These are phyloP conservation scores for Carduelis carduelis DNA, from an alignment of 2,797 vertebrate species.

Conservation along the genomic window DNA sequence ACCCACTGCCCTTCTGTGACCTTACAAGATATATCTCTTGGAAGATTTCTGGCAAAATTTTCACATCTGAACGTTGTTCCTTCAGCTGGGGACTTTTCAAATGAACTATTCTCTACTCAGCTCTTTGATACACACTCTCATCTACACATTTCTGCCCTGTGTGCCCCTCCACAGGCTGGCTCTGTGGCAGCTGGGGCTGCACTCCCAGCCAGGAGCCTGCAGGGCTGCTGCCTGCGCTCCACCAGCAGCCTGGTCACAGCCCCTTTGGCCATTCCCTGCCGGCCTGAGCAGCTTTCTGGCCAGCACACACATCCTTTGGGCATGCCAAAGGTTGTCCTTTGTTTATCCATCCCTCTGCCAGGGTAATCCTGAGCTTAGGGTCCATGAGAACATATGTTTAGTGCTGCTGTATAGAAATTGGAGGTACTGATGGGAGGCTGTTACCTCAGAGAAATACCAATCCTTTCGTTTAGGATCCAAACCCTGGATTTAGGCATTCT, in stretches of 20 bases:
- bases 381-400: not conserved
- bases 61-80: not conserved
- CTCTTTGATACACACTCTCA: rapidly evolving
- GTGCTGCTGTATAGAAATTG: not conserved
- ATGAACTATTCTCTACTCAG: rapidly evolving
- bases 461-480: not conserved
- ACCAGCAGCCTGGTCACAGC: not conserved
- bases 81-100: not conserved
- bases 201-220: rapidly evolving
- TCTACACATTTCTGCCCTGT: rapidly evolving
- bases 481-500: not conserved
- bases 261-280: not conserved
- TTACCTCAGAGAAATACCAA: not conserved
- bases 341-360: not conserved
- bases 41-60: not conserved
- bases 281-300: not conserved
- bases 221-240: not conserved
- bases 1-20: not conserved
- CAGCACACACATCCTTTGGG: not conserved
- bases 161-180: rapidly evolving
- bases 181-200: not conserved
- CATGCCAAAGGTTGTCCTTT: rapidly evolving
- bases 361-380: not conserved
- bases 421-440: not conserved
- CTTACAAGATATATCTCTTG: not conserved